Base-by-base conservation (phyloP, 1,140 invertebrate species). In the Dreissena polymorpha region DNA sequence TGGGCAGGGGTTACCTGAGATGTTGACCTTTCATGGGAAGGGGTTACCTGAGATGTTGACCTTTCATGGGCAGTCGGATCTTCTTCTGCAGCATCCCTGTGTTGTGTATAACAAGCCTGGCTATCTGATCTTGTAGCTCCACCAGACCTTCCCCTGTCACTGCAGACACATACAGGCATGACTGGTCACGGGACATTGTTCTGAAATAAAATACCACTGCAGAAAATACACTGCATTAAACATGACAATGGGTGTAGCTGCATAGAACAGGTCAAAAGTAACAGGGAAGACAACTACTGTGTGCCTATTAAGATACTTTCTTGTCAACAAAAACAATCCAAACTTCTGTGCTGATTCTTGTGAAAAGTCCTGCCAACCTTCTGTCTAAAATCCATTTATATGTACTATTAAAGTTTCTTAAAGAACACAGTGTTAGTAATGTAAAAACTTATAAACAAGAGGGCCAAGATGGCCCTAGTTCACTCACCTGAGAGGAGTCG, bases 21-120 rank as follows among this genome's bases (percentile, higher is more conserved):
- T 39, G 2, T 39, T 39, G 39, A 2, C 39, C 39, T 5, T 39
- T 39, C 39, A 39, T 2, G 39, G 39, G 39, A 39, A 39, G 2
- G 39, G 39, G 8, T 18, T 83, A 91, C 90, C 82, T 85, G 3
- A 91, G 78, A 53, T 90, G 87, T 7, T 75, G 72, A 39, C 95
- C 95, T 51, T 95, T 95, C 76, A 93, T 93, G 77, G 93, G 93
- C 18, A 96, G 94, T 82, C 94, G 93, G 79, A 96, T 94, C 76
- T 92, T 94, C 49, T 95, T 93, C 60, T 93, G 90, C 25, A 92
- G 89, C 78, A 95, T 91, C 16, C 92, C 94, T 0, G 95, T 95
- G 7, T 90, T 89, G 49, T 88, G 84, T n/a, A 96, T 85, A 64
- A 97, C 89, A 71, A 92, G 88, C 57, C 94, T 80, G 89, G 97